phyloP scores from a whole-genome alignment of 2,797 vertebrate species.

The Atherinosoma microstoma region DNA sequence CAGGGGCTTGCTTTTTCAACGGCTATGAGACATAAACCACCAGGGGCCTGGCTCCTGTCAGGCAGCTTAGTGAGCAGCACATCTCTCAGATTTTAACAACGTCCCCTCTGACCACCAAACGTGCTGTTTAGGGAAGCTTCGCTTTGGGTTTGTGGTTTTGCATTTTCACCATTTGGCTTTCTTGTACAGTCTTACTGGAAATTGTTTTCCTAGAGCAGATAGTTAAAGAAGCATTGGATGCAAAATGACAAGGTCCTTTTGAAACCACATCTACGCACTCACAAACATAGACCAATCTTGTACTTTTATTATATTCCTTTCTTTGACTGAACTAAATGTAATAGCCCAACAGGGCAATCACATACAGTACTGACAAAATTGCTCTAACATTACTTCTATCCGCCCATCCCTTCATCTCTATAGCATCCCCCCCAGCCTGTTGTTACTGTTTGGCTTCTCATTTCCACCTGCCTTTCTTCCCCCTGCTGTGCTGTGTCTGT shows the following conservation, averaged over 20 bases:
- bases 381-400: conserved; percentile 50
- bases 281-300: conserved; percentile 14
- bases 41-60: conserved; percentile 71
- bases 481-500: conserved; percentile 62
- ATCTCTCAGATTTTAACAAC: conserved; percentile 74
- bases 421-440: conserved; percentile 44
- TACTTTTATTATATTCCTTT: conserved; percentile 34
- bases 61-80: conserved; percentile 71
- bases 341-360: conserved; percentile 59
- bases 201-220: conserved; percentile 18
- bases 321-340: conserved; percentile 44
- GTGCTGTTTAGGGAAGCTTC: conserved; percentile 55
- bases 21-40: conserved; percentile 65
- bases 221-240: conserved; percentile 22
- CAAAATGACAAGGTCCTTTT: conserved; percentile 34
- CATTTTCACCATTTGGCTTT: conserved; percentile 59
- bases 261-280: conserved; percentile 2
- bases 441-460: conserved; percentile 62
- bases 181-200: conserved; percentile 17
- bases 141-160: conserved; percentile 58
- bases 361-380: conserved; percentile 50
- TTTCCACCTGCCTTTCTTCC: conserved; percentile 60
- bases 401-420: conserved; percentile 54
- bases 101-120: conserved; percentile 67
- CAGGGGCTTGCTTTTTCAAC: conserved; percentile 41